phyloP scores from a whole-genome alignment of 2,888 invertebrate genomes.

The Mythimna loreyi region DNA sequence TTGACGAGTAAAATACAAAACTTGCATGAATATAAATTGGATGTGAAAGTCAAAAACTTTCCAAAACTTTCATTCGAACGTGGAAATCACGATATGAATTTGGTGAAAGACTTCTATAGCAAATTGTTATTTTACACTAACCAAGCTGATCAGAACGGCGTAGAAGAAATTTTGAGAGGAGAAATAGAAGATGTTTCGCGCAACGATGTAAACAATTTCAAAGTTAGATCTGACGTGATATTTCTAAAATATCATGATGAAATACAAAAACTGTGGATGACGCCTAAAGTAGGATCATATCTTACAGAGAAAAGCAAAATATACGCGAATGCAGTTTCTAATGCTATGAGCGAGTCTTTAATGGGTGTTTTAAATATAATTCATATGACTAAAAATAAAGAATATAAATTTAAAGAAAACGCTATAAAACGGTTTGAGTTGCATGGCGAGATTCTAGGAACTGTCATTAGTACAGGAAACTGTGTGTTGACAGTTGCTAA shows the following conservation, averaged over 20 bases:
- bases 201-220: constrained; percentile 19
- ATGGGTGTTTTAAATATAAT: constrained; percentile 25
- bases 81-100: constrained; percentile 20
- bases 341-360: constrained; percentile 30
- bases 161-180: constrained; percentile 33
- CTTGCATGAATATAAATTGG: constrained; percentile 39
- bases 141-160: constrained; percentile 44
- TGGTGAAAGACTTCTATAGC: constrained; percentile 38
- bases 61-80: constrained; percentile 44
- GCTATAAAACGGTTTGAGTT: constrained; percentile 12
- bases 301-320: constrained; percentile 34
- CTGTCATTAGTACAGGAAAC: constrained; percentile 5
- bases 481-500: constrained; percentile 28
- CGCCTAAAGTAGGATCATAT: constrained; percentile 27
- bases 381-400: constrained; percentile 10
- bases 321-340: constrained; percentile 18
- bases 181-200: constrained; percentile 31
- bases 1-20: constrained; percentile 23
- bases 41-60: constrained; percentile 39
- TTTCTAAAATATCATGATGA: constrained; percentile 50
- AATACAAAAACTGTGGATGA: constrained; percentile 56
- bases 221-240: constrained; percentile 31
- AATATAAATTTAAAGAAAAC: constrained; percentile 16
- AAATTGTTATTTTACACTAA: constrained; percentile 51
- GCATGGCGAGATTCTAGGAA: background rate